These are phyloP conservation scores for Lapara coniferarum DNA, from an alignment of 2,888 invertebrate species.

Conservation along the genomic window DNA sequence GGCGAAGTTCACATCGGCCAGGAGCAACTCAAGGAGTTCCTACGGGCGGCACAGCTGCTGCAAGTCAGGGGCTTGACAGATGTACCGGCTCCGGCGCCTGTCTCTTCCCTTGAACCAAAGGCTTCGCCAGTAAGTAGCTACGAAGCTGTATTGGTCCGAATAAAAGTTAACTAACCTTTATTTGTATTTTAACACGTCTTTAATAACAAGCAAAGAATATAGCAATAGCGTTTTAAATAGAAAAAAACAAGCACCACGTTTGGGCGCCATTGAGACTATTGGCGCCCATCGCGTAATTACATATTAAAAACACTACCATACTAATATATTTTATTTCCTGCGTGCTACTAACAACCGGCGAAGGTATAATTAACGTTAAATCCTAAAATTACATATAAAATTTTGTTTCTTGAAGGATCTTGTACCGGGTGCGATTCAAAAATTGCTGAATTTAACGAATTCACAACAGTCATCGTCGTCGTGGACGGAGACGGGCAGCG, in stretches of 20 bases:
- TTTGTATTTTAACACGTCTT: too few species aligned
- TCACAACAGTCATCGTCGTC: constrained; percentile 70
- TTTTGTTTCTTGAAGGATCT: constrained; percentile 29
- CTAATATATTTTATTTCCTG: not conserved
- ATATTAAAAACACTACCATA: not conserved
- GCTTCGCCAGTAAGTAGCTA: constrained; percentile 87
- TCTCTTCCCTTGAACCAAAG: constrained; percentile 84
- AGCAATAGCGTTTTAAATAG: not conserved
- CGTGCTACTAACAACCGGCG: not conserved
- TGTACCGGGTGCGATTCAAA: constrained; percentile 24
- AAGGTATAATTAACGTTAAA: not conserved
- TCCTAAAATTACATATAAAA: constrained; percentile 12
- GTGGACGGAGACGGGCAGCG: constrained; percentile 79
- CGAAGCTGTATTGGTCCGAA: not conserved
- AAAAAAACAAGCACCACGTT: constrained; percentile 23
- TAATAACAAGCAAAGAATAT: not conserved
- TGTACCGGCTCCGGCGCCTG: constrained; percentile 84
- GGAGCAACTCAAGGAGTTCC: constrained; percentile 92
- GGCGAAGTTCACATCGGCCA: constrained; percentile 95
- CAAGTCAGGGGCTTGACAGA: constrained; percentile 94
- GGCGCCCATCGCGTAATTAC: constrained; percentile 30
- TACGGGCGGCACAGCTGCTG: constrained; percentile 93
- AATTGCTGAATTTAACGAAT: constrained; percentile 26
- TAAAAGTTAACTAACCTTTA: too few species aligned
- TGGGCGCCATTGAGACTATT: constrained; percentile 34